These are phyloP conservation scores for Acestrorhynchus altus DNA, from an alignment of 2,797 vertebrate genomes.

Conservation along the genomic window DNA sequence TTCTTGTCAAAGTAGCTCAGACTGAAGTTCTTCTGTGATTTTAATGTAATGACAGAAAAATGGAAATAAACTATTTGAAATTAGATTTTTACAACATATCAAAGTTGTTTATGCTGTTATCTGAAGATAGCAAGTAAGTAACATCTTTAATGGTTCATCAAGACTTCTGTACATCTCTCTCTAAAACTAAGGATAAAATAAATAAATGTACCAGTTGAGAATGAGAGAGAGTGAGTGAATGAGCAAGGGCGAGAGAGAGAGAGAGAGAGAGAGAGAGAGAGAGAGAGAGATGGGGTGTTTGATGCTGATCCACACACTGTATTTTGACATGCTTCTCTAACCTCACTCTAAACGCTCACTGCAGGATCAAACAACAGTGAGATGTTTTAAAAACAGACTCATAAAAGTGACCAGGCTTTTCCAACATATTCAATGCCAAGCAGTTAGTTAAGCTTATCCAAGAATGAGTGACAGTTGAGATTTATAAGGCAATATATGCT, in stretches of 20 bases:
- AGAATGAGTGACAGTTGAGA: neutral
- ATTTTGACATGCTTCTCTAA: conserved; percentile 19
- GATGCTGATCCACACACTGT: conserved; percentile 16
- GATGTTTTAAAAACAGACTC: neutral
- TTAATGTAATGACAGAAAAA: too few relatives aligned
- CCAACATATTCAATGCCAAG: neutral
- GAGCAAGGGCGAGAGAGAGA: neutral
- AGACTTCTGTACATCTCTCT: too few relatives aligned
- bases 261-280: conserved; percentile 1
- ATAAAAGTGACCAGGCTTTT: conserved; percentile 13
- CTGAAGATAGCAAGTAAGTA: too few relatives aligned
- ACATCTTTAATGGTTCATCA: too few relatives aligned
- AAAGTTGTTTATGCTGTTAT: too few relatives aligned
- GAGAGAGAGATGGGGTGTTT: conserved; percentile 18
- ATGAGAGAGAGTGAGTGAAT: too few relatives aligned
- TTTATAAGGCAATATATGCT: neutral
- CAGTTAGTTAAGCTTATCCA: neutral
- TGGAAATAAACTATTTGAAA: too few relatives aligned
- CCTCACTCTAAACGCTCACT: neutral
- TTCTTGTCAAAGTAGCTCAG: too few relatives aligned
- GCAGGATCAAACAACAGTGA: neutral
- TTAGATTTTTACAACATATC: too few relatives aligned
- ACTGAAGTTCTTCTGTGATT: too few relatives aligned
- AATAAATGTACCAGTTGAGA: neutral
- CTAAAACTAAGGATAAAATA: neutral